Conservation (phyloP, 2,888 invertebrate genomes). For the Chrysomela aeneicollis region DNA sequence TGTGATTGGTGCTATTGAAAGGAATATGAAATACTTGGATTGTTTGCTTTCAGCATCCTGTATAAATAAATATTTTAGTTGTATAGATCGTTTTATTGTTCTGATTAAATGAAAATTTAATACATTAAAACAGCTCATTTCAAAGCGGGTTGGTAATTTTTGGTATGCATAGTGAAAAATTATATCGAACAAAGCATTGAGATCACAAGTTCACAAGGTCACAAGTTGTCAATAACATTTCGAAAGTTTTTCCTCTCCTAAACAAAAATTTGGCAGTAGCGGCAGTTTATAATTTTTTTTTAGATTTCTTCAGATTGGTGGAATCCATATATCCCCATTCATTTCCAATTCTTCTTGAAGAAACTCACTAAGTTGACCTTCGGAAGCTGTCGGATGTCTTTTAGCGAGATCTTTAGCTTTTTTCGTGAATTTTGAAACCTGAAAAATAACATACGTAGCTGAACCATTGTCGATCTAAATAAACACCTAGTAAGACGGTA, state of each 20-base stretch:
- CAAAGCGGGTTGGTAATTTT: background rate
- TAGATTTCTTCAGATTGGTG: constrained; percentile 57
- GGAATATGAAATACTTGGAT: constrained; percentile 43
- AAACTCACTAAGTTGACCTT: constrained; percentile 63
- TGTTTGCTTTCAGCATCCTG: constrained; percentile 48
- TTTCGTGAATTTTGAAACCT: constrained; percentile 62
- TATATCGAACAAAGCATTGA: too few species aligned
- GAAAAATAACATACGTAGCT: too few species aligned
- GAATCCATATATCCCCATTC: constrained; percentile 65
- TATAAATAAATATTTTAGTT: constrained; percentile 47
- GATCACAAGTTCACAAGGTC: too few species aligned
- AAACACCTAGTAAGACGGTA: too few species aligned
- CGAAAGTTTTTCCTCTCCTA: background rate
- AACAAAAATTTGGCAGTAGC: constrained; percentile 27
- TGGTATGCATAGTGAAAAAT: too few species aligned
- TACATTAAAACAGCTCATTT: too few species aligned
- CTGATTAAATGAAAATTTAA: too few species aligned
- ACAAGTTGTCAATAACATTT: too few species aligned
- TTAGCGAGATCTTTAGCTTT: constrained; percentile 63
- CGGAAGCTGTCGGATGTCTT: constrained; percentile 62
- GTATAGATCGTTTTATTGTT: constrained; percentile 26
- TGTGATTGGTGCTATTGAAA: constrained; percentile 51
- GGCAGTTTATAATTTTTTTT: constrained; percentile 20
- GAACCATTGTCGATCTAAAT: too few species aligned
- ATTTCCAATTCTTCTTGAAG: constrained; percentile 61